Percentiles rank a stretch among this genome's conserved stretches.
These are phyloP conservation scores for Dasysyrphus albostriatus DNA, from an alignment of 2,888 invertebrate species.

Conservation along the genomic window DNA sequence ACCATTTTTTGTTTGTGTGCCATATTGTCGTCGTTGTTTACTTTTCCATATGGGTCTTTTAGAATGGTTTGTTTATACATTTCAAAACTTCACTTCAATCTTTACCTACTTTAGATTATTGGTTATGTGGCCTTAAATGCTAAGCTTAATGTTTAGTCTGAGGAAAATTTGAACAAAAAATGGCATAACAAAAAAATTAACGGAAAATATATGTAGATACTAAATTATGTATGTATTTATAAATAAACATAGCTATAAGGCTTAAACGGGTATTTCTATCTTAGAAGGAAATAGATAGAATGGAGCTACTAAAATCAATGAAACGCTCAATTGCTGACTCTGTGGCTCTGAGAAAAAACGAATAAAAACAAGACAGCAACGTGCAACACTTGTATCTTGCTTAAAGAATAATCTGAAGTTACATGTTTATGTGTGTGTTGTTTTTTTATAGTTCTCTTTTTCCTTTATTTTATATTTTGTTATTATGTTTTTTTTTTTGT, in stretches of 20 bases:
- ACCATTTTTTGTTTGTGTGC: background rate
- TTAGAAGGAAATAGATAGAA: conserved; percentile 24
- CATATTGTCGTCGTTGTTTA: conserved; percentile 21
- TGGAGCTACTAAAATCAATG: conserved; percentile 16
- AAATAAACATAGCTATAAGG: no score
- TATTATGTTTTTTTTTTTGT: background rate
- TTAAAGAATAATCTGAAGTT: background rate
- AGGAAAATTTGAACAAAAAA: background rate
- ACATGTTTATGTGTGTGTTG: background rate
- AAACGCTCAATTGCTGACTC: conserved; percentile 30
- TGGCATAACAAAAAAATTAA: conserved; percentile 3
- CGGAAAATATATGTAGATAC: background rate
- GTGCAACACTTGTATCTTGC: conserved; percentile 13
- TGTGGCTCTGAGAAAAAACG: background rate
- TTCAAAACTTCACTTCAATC: conserved; percentile 39
- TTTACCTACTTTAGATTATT: conserved; percentile 24
- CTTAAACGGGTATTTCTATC: background rate
- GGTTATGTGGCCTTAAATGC: conserved; percentile 39
- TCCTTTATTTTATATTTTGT: background rate
- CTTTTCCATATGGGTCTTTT: conserved; percentile 17
- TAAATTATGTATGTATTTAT: no score
- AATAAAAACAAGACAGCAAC: conserved; percentile 37
- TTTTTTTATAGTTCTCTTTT: background rate
- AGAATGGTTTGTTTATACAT: conserved; percentile 27
- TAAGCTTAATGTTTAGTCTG: conserved; percentile 9